phyloP scores from a whole-genome alignment of 2,888 invertebrate species.

The Drosophila anomalata region DNA sequence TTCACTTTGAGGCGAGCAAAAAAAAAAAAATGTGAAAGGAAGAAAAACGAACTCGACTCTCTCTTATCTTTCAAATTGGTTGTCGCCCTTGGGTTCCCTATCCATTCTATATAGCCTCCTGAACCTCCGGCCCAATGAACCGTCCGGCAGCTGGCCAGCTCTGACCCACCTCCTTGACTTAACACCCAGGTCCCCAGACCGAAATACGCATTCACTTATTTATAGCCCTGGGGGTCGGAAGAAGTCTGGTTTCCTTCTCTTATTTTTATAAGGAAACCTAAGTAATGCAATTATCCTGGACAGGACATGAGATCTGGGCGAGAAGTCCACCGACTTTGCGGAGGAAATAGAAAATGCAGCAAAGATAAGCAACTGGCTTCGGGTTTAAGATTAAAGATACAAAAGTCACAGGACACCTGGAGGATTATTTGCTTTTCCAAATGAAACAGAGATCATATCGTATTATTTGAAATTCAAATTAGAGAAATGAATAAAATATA shows the following conservation, averaged over 20 bases:
- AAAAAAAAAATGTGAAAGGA: constrained; percentile 35
- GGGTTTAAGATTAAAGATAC: constrained; percentile 27
- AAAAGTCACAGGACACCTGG: constrained; percentile 8
- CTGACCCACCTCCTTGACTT: not conserved
- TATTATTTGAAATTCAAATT: constrained; percentile 26
- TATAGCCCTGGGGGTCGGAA: constrained; percentile 73
- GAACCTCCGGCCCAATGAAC: constrained; percentile 7
- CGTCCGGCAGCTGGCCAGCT: constrained; percentile 23
- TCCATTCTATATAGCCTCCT: not conserved
- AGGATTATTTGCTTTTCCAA: not conserved
- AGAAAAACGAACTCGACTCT: constrained; percentile 54
- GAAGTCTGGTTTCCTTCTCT: constrained; percentile 35
- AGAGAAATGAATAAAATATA: constrained; percentile 15
- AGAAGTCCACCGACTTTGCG: constrained; percentile 19
- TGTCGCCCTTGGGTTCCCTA: constrained; percentile 44
- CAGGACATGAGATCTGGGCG: constrained; percentile 35
- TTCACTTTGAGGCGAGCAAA: constrained; percentile 44
- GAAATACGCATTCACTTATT: constrained; percentile 58
- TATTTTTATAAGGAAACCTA: constrained; percentile 40
- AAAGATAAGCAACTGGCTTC: constrained; percentile 2
- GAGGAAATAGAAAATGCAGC: constrained; percentile 21
- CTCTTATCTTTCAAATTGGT: constrained; percentile 75
- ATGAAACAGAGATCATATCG: not conserved
- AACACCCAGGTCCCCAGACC: constrained; percentile 22
- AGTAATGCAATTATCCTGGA: constrained; percentile 51